Evolutionary conservation across 2,888 invertebrate genomes (phyloP).

Genomic region (Drosophila anceps): DNA sequence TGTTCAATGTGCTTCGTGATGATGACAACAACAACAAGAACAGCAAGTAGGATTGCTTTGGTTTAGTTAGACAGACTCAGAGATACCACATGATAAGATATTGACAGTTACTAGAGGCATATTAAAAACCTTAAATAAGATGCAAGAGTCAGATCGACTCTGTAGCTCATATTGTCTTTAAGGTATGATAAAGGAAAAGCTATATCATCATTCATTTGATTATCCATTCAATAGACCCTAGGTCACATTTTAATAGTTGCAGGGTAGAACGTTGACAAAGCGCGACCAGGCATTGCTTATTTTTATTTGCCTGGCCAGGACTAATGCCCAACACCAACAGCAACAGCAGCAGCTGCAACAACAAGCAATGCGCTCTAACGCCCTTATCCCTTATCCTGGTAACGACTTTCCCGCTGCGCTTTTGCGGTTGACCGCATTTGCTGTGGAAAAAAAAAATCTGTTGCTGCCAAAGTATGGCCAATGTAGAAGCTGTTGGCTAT

Average conservation of each 20-base stretch:
- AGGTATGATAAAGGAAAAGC: neutral
- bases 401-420: conserved; percentile 77
- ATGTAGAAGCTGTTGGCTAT: conserved; percentile 40
- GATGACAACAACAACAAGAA: conserved; percentile 38
- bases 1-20: conserved; percentile 75
- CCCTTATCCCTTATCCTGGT: conserved; percentile 79
- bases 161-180: neutral
- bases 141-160: no score
- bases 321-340: conserved; percentile 64
- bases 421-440: conserved; percentile 83
- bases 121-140: no score
- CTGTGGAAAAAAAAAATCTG: conserved; percentile 74
- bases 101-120: no score
- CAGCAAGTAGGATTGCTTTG: neutral
- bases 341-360: conserved; percentile 25
- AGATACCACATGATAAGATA: neutral
- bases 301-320: conserved; percentile 77
- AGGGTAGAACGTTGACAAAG: conserved; percentile 38
- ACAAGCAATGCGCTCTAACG: conserved; percentile 68
- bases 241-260: neutral
- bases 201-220: neutral
- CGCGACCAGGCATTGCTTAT: conserved; percentile 72
- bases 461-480: conserved; percentile 73
- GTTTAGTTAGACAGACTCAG: neutral
- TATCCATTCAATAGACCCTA: neutral